Conservation (phyloP, 2,113 vertebrate species). For the Austrofundulus limnaeus region DNA sequence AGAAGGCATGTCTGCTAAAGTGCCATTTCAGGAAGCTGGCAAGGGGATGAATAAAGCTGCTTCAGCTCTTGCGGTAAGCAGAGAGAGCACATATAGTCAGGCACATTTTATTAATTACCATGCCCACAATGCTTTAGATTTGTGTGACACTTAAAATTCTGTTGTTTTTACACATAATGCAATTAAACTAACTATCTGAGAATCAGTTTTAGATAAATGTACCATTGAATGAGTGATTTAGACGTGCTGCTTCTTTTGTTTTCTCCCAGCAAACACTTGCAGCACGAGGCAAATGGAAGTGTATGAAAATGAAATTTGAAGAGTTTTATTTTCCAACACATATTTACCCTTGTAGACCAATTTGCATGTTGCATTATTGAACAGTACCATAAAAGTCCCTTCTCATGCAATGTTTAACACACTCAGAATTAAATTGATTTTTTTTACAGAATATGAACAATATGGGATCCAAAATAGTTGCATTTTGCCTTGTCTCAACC, state of each 20-base stretch:
- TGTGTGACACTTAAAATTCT: background rate
- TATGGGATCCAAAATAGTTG: no score
- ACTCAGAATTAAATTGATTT: no score
- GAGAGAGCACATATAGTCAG: conserved; percentile 22
- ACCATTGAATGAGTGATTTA: background rate
- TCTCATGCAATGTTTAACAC: no score
- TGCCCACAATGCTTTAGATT: conserved; percentile 25
- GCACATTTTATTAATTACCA: conserved; percentile 40
- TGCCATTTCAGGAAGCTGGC: conserved; percentile 59
- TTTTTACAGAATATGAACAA: no score
- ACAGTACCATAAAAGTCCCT: no score
- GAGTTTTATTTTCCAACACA: no score
- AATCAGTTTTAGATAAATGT: conserved; percentile 11
- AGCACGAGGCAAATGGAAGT: no score
- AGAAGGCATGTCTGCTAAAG: conserved; percentile 67
- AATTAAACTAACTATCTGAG: conserved; percentile 18
- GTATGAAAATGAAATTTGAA: no score
- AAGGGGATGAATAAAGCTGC: conserved; percentile 55
- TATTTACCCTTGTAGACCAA: no score
- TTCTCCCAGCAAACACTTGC: background rate
- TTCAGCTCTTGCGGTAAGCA: conserved; percentile 28
- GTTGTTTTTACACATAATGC: conserved; percentile 18
- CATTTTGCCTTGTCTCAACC: no score
- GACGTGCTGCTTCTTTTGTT: conserved; percentile 7
- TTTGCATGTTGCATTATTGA: no score